Evolutionary conservation across 2,888 invertebrate genomes (phyloP), one percentile per base, ranked within the genome.

Genomic region (Drosophila affinis): DNA sequence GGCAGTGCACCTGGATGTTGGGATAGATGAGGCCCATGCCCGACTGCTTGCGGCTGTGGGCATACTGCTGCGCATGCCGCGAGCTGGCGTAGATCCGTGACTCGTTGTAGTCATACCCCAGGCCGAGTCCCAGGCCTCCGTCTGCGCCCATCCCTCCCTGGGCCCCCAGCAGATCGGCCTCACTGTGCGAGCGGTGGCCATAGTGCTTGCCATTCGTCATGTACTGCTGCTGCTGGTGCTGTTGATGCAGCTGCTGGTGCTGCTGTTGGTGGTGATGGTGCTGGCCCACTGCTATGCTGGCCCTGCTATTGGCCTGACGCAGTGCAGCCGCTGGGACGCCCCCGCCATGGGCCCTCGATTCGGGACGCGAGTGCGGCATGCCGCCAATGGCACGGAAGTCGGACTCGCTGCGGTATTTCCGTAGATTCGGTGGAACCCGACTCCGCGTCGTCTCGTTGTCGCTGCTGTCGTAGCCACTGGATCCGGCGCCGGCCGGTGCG

Each of bases 381-480:
- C 91, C 92, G 48, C 91, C 91, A 72, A 92, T 91, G 77, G 91
- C 91, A 83, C 96, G 93, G 91, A 97, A 97, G 91, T 97, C 97
- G 1, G 97, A 97, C 91, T 97, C 97, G 78, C 97, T 97, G 76
- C 97, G 94, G 73, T 97, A 96, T 87, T 96, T 96, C 83, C 92
- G 93, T 91, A 94, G 94, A 83, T 92, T 92, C 44, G 91, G 91
- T 70, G 92, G 92, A 75, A 91, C 90, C 54, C 92, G 90, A 76
- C 92, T 92, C 45, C 92, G 88, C 48, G 95, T 93, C 3, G 95
- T 95, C 90, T 95, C 95, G 92, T 95, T 95, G 92, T 98, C 97
- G 72, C 97, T 97, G 86, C 97, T 97, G 90, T 98, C 97, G 92
- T 98, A 97, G 12, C 98, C 97, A 75, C 97, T 97, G n/a, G 97